Conservation (phyloP, 2,888 invertebrate species). For the Trachelus troglodyta region DNA sequence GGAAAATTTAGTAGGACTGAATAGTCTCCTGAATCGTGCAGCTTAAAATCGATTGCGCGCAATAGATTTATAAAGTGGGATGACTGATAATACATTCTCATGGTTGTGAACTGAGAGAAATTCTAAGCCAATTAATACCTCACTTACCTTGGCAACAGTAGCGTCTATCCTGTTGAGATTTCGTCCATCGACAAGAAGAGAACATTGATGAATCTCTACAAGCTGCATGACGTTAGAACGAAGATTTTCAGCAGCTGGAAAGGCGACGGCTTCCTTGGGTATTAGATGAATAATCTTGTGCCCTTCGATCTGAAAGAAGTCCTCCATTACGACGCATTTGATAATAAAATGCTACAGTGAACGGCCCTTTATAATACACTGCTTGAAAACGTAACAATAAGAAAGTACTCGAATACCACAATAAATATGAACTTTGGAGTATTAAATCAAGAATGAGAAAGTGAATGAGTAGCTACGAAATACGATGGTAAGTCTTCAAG, state of each 20-base stretch:
- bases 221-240: slow-evolving; percentile 65
- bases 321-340: neutral
- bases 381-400: neutral
- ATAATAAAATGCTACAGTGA: neutral
- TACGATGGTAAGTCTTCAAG: neutral
- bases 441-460: too few relatives aligned
- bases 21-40: neutral
- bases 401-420: too few relatives aligned
- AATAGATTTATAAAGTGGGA: too few relatives aligned
- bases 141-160: slow-evolving; percentile 72
- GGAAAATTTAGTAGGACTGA: neutral
- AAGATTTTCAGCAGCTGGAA: slow-evolving; percentile 85
- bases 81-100: too few relatives aligned
- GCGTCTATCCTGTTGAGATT: slow-evolving; percentile 72
- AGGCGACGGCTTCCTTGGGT: slow-evolving; percentile 79
- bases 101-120: too few relatives aligned
- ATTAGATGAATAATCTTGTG: slow-evolving; percentile 71
- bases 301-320: slow-evolving; percentile 53
- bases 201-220: slow-evolving; percentile 37
- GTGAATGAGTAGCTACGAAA: too few relatives aligned
- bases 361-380: neutral
- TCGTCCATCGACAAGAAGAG: slow-evolving; percentile 68
- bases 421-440: too few relatives aligned
- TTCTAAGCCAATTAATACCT: neutral
- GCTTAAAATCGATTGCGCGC: neutral